A percentile compares a stretch with the other conserved stretches of the same genome.
Conservation (phyloP, 1,140 invertebrate species). For the Metaphire vulgaris region DNA sequence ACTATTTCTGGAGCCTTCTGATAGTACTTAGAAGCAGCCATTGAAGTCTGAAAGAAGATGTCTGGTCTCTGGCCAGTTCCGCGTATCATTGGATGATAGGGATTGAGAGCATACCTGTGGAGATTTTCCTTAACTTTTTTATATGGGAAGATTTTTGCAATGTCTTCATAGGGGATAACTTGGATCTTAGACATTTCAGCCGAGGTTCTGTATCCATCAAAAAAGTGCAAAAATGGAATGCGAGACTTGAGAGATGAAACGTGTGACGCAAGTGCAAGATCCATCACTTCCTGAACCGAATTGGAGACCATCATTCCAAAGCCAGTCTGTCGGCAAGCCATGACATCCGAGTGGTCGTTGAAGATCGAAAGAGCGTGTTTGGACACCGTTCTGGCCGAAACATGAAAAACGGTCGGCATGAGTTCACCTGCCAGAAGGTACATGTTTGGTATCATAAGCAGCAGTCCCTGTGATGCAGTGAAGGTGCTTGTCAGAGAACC, state of each 20-base stretch:
- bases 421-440: slow-evolving; percentile 31
- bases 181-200: slow-evolving; percentile 30
- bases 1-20: slow-evolving; percentile 19
- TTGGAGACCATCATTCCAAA: slow-evolving; percentile 29
- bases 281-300: slow-evolving; percentile 31
- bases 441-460: slow-evolving; percentile 32
- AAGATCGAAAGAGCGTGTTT: slow-evolving; percentile 31
- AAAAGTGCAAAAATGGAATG: slow-evolving; percentile 30
- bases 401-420: slow-evolving; percentile 29
- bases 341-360: slow-evolving; percentile 32
- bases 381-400: slow-evolving; percentile 30
- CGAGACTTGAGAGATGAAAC: slow-evolving; percentile 28
- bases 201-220: slow-evolving; percentile 31
- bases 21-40: slow-evolving; percentile 29
- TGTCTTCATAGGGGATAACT: slow-evolving; percentile 25
- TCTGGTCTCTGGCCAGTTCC: slow-evolving; percentile 31
- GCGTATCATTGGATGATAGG: slow-evolving; percentile 25
- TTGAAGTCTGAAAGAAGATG: slow-evolving; percentile 30
- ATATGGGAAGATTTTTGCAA: slow-evolving; percentile 24
- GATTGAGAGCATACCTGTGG: slow-evolving; percentile 29
- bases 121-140: slow-evolving; percentile 23
- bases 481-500: slow-evolving; percentile 28
- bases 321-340: slow-evolving; percentile 27
- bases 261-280: slow-evolving; percentile 28
- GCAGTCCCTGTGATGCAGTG: slow-evolving; percentile 30